Evolutionary conservation across 2,113 vertebrate species (phyloP), one percentile per base, ranked within the genome.

Genomic region (Odontesthes bonariensis): DNA sequence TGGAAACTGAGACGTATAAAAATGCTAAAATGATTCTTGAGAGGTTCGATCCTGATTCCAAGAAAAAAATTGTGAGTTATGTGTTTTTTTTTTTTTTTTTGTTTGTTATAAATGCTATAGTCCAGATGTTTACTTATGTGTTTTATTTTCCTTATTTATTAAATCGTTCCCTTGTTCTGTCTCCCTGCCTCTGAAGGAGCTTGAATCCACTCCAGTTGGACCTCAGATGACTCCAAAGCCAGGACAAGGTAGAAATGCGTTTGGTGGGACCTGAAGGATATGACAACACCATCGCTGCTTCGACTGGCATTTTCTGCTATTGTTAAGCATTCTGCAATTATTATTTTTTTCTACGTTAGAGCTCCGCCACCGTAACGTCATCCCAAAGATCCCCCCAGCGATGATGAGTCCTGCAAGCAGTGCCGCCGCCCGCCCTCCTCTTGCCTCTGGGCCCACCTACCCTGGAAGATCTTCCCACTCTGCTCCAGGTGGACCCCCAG

Each of bases 1-100:
- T 99, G 98, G 98, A 99, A 93, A 99, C 96, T 7, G 98, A 99
- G 93, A 99, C 98, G 0, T 99, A 99, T 79, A 99, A 99, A 92
- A 97, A 93, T 49, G 98, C 98, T 69, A 99, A 99, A 91, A 90
- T 99, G 92, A 99, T 99, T 87, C 94, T 99, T 88, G 98, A 99
- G 93, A 96, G 98, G 72, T 99, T 99, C 93, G 96, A 99, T 95
- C 96, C 96, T 49, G 97, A 96, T 46, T 95, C 96, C 51, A 97
- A 94, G 91, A 97, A 94, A 91, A 92, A 91, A 86, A 95, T 95
- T 79, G 98, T 99, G 90, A 94, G 93, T 89, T 46, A 62, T 56
- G 61, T 47, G 12, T 6, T 74, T 22, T 53, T n/a, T 6, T 44
- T 16, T 0, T 64, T 31, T 44, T n/a, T 60, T 27, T 5, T 17